These are phyloP conservation scores for Eumacrocentrus americanus DNA, from an alignment of 2,888 invertebrate genomes.

Conservation along the genomic window DNA sequence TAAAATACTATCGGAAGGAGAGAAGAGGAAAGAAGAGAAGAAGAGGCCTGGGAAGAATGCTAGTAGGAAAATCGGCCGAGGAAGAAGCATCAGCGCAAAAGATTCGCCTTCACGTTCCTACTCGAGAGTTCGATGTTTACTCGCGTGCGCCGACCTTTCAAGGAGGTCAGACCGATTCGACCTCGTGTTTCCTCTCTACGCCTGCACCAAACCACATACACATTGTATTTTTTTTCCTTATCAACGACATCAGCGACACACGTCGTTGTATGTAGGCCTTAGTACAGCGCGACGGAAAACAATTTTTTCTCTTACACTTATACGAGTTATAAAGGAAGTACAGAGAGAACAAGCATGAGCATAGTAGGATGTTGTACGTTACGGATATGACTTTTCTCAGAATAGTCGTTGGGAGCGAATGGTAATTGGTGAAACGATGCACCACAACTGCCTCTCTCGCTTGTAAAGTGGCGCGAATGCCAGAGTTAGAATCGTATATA, in stretches of 20 bases:
- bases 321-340: constrained; percentile 5
- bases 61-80: constrained; percentile 40
- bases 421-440: constrained; percentile 32
- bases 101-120: constrained; percentile 30
- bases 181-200: constrained; percentile 45
- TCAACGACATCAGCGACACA: background rate
- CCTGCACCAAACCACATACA: background rate
- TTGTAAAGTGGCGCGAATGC: constrained; percentile 23
- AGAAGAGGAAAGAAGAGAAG: background rate
- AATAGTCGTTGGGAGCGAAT: constrained; percentile 28
- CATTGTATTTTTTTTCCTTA: background rate
- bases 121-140: constrained; percentile 45
- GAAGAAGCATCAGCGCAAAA: constrained; percentile 31
- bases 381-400: constrained; percentile 30
- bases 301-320: background rate
- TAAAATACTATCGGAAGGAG: constrained; percentile 16
- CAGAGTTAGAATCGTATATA: constrained; percentile 8
- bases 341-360: background rate
- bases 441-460: constrained; percentile 17
- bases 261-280: no score
- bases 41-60: constrained; percentile 41
- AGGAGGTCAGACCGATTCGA: constrained; percentile 52
- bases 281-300: background rate
- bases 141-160: constrained; percentile 51
- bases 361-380: constrained; percentile 22